Evolutionary conservation across 1,140 invertebrate species (phyloP).

Genomic region (Orius insidiosus): DNA sequence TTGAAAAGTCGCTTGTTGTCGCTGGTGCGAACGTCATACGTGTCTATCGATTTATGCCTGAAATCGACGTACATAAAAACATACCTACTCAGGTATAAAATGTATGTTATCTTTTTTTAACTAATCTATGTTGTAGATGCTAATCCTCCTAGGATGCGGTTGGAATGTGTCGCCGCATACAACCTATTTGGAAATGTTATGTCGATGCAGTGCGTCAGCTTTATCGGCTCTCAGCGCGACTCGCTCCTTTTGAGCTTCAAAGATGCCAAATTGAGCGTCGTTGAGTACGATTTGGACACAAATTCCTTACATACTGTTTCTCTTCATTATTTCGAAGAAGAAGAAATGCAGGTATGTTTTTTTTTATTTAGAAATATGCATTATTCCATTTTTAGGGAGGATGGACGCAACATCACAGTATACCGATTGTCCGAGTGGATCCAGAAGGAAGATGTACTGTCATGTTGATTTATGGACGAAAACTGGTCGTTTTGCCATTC

Average conservation of each 20-base stretch:
- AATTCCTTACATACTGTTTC: conserved; percentile 88
- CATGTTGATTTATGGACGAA: conserved; percentile 85
- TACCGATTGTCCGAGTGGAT: conserved; percentile 84
- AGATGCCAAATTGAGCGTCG: conserved; percentile 87
- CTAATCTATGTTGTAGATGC: conserved; percentile 24
- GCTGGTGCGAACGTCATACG: conserved; percentile 82
- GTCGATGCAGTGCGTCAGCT: conserved; percentile 71
- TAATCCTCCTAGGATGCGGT: conserved; percentile 69
- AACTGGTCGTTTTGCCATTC: conserved; percentile 88
- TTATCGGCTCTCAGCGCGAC: conserved; percentile 68
- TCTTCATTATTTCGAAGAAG: conserved; percentile 96
- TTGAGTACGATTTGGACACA: conserved; percentile 89
- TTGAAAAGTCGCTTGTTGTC: conserved; percentile 81
- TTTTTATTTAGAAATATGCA: too few relatives aligned
- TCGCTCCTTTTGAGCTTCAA: conserved; percentile 79
- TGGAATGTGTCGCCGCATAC: conserved; percentile 85
- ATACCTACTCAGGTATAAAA: conserved; percentile 42
- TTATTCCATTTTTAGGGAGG: conserved; percentile 42
- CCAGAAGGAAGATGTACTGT: conserved; percentile 92
- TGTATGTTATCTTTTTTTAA: neutral
- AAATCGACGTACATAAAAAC: conserved; percentile 38
- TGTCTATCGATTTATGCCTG: conserved; percentile 76
- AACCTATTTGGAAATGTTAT: conserved; percentile 78
- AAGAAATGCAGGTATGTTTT: conserved; percentile 89
- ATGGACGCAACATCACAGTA: conserved; percentile 64